Base-by-base conservation (phyloP, 2,888 invertebrate genomes). In the Lepidochitona cinerea region DNA sequence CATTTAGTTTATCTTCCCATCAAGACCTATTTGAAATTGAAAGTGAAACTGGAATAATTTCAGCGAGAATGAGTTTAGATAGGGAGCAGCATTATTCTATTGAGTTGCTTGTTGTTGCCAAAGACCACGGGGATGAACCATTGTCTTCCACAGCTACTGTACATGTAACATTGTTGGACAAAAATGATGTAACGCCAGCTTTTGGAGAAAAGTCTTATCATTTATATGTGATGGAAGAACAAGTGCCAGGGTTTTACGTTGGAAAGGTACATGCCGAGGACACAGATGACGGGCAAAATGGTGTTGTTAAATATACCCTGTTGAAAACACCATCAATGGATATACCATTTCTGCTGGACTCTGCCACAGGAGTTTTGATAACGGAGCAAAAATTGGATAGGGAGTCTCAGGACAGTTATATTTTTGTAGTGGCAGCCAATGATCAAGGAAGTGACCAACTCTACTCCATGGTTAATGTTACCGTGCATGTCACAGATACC, bases 241-340 rank as follows among this genome's bases (percentile, higher is more conserved):
- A 29, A 18, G 18, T 26, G 36, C 70, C 53, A n/a, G 70, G 67
- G 3, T 71, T 68, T 4, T 53, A 41, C 6, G 71, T 71, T 26
- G 74, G 71, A 12, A 65, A 71, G 14, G 52, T 74, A 1, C 36
- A 53, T 23, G 74, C 68, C 0, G 33, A 37, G 12, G 74, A 74
- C 37, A 68, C 37, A 14, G 74, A 74, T 68, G 37, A 54, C 2
- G 74, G 74, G 1, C 33, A 67, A 12, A 74, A 74, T 37, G 67
- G 68, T 23, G 32, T 37, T 5, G 71, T 74, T 9, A 54, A 49
- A 23, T 74, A 66, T 29, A 54, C 67, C 9, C 32, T 37, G 29
- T 71, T 33, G 26, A 23, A 3, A 70, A 65, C 26, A 26, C 52
- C 32, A 54, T 33, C n/a, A 33, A 9, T 32, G 18, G 70, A 41